Conservation (phyloP, 2,113 vertebrate species). For the Mola mola region DNA sequence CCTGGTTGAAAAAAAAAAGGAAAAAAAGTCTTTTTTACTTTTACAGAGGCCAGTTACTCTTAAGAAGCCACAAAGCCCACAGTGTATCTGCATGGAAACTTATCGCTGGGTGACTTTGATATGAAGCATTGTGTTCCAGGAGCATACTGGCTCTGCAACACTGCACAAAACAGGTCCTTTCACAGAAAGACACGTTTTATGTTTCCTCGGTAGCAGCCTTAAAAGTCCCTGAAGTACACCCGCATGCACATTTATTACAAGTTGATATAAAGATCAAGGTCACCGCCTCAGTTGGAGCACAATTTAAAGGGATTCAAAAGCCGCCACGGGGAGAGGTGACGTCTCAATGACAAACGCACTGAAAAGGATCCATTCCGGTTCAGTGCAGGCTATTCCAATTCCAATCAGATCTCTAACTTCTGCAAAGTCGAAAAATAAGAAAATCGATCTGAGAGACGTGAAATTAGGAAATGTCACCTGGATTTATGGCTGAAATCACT, state of each 20-base stretch:
- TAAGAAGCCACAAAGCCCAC: slow-evolving; percentile 2
- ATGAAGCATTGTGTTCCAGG: neutral
- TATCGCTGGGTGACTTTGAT: slow-evolving; percentile 6
- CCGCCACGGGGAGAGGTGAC: slow-evolving; percentile 2
- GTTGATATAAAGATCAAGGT: slow-evolving; percentile 46
- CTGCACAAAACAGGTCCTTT: slow-evolving; percentile 9
- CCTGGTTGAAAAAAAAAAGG: slow-evolving; percentile 25
- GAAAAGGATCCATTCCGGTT: slow-evolving; percentile 28
- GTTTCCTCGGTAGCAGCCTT: slow-evolving; percentile 15
- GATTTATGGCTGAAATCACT: slow-evolving; percentile 37
- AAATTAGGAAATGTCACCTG: slow-evolving; percentile 41
- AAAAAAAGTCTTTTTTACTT: neutral
- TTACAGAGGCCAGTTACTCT: slow-evolving; percentile 6
- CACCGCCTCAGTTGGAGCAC: neutral
- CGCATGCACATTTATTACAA: slow-evolving; percentile 24
- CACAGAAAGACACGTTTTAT: slow-evolving; percentile 8
- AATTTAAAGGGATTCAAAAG: slow-evolving; percentile 36
- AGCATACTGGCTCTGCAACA: neutral
- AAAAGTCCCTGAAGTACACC: slow-evolving; percentile 1
- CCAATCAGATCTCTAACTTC: slow-evolving; percentile 48
- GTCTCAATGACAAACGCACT: slow-evolving; percentile 43
- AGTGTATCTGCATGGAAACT: neutral
- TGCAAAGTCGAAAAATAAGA: slow-evolving; percentile 50
- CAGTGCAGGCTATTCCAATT: slow-evolving; percentile 35
- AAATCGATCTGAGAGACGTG: slow-evolving; percentile 39